A percentile compares a stretch with the other conserved stretches of the same genome.
Evolutionary conservation across 2,113 vertebrate species (phyloP).

Genomic region (Eudyptes chrysolophus): DNA sequence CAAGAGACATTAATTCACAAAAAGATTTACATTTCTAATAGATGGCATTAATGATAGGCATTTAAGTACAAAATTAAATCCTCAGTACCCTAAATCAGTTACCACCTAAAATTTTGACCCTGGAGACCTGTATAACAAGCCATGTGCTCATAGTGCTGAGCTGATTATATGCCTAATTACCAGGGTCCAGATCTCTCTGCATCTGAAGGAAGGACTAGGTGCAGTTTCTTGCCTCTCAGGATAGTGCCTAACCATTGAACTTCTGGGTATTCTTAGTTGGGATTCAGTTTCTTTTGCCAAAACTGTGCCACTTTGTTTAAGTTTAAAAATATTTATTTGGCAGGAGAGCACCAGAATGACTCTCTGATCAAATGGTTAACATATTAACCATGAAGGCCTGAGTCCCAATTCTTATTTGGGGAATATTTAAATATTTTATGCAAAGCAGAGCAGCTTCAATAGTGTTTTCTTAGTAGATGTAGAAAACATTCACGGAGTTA

Average conservation of each 20-base stretch:
- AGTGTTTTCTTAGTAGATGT: not conserved
- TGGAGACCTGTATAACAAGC: not conserved
- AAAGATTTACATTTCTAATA: not conserved
- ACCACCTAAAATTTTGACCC: not conserved
- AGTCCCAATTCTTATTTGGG: not conserved
- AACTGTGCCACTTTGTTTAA: not conserved
- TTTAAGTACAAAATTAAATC: not conserved
- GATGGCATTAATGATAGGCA: not conserved
- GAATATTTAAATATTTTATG: not conserved
- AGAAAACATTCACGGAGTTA: not conserved
- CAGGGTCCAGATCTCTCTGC: not conserved
- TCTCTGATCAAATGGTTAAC: not conserved
- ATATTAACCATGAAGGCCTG: not conserved
- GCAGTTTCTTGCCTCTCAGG: not conserved
- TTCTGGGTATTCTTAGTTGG: not conserved
- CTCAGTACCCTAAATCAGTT: not conserved
- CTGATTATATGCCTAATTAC: not conserved
- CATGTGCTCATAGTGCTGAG: not conserved
- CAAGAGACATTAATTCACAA: not conserved
- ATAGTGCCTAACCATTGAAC: not conserved
- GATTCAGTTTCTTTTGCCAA: not conserved
- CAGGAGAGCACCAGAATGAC: not conserved
- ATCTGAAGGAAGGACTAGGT: not conserved
- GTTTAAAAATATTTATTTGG: not conserved
- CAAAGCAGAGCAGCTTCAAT: not conserved